Evolutionary conservation across 2,113 vertebrate species (phyloP).

Genomic region (Lampris megalopsis): DNA sequence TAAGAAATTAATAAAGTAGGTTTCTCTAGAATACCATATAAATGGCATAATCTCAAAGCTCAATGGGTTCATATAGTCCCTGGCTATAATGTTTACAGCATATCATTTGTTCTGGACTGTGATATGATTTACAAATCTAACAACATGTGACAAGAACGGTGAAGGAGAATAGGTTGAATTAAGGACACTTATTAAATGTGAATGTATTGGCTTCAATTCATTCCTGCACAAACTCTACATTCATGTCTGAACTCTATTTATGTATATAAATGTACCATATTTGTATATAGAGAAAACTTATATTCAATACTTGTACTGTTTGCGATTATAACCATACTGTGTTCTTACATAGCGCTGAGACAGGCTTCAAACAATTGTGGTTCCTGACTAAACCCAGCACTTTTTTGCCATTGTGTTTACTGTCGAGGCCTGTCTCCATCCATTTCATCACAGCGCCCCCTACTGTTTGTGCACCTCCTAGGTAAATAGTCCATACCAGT

Average conservation of each 20-base stretch:
- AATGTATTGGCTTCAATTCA: constrained; percentile 72
- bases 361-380: constrained; percentile 52
- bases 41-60: constrained; percentile 50
- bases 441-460: constrained; percentile 31
- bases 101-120: constrained; percentile 33
- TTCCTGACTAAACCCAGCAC: constrained; percentile 69
- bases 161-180: constrained; percentile 14
- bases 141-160: constrained; percentile 13
- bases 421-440: constrained; percentile 39
- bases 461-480: constrained; percentile 29
- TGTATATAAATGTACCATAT: constrained; percentile 78
- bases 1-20: constrained; percentile 9
- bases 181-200: constrained; percentile 45
- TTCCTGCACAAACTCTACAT: constrained; percentile 72
- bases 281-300: constrained; percentile 78
- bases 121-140: constrained; percentile 30
- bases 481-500: constrained; percentile 41
- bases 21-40: constrained; percentile 46
- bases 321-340: constrained; percentile 66
- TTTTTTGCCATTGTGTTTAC: constrained; percentile 44
- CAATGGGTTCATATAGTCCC: constrained; percentile 38
- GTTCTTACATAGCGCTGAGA: constrained; percentile 50
- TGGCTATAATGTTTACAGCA: constrained; percentile 52
- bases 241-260: constrained; percentile 61
- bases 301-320: constrained; percentile 78